Evolutionary conservation across 2,888 invertebrate genomes (phyloP), one percentile per base, ranked within the genome.

Genomic region (Drosophila macrospina): DNA sequence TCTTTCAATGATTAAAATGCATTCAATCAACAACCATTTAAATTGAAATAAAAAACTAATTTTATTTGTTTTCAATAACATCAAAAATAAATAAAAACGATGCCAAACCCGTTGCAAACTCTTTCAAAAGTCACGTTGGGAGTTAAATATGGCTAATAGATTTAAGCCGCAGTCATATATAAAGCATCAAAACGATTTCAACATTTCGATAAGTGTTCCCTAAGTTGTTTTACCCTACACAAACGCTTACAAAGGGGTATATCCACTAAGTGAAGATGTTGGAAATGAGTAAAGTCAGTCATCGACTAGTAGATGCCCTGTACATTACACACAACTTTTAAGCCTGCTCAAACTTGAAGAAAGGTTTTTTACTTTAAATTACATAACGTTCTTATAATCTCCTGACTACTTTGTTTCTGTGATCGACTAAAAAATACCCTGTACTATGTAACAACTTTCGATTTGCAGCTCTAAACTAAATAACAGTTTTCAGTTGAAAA

Each of bases 1-100:
- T 32, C 36, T 36, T 41, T 13, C 4, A 47, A 62, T 69, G n/a
- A n/a, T n/a, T n/a, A n/a, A n/a, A n/a, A 45, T 68, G 45, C 56
- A 62, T 62, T n/a, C n/a, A n/a, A 47, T 52, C 37, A 47, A 30
- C 16, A 37, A 42, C 28, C 48, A 45, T 50, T 60, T 56, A 32
- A 52, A 45, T 32, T 39, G 16, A 55, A 48, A 28, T 26, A 62
- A 47, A 50, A 7, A 34, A n/a, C n/a, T 20, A 34, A 11, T 10
- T 41, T 11, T 51, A 50, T 32, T 32, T 56, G 41, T 11, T 55
- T 47, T 41, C 20, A 2, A 20, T 20, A 20, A 20, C 1, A 20
- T n/a, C n/a, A 20, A 20, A 20, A 20, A 20, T 2, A 15, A 47
- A 45, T 41, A 39, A 28, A 52, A 28, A 11, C n/a, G 26, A 30